Conservation (phyloP, 2,888 invertebrate species). For the Andrena flavipes region DNA sequence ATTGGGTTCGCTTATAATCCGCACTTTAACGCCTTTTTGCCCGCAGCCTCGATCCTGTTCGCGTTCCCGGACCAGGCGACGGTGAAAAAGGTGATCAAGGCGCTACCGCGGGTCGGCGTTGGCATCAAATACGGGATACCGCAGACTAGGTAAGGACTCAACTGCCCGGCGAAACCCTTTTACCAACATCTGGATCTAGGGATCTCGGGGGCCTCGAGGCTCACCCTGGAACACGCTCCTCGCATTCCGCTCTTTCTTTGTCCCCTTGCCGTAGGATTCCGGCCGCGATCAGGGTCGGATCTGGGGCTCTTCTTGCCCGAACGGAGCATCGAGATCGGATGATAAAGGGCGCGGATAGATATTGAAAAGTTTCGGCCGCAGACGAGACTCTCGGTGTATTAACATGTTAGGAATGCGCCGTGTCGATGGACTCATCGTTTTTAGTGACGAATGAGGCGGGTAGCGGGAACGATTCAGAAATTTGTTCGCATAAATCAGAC, state of each 20-base stretch:
- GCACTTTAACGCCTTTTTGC: slow-evolving; percentile 77
- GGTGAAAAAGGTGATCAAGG: slow-evolving; percentile 99
- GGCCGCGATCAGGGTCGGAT: slow-evolving; percentile 61
- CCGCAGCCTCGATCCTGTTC: slow-evolving; percentile 98
- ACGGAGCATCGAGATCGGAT: slow-evolving; percentile 19
- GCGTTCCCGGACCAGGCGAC: slow-evolving; percentile 98
- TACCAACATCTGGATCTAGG: slow-evolving; percentile 53
- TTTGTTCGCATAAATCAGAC: slow-evolving; percentile 2
- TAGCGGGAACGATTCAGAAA: not conserved
- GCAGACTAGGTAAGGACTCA: slow-evolving; percentile 92
- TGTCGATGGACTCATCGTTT: slow-evolving; percentile 17
- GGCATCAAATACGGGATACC: slow-evolving; percentile 99
- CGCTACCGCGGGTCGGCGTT: slow-evolving; percentile 98
- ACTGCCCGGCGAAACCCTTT: slow-evolving; percentile 32
- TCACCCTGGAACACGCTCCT: slow-evolving; percentile 74
- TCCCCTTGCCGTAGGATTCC: slow-evolving; percentile 63
- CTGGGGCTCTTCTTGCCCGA: slow-evolving; percentile 35
- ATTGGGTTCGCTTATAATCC: slow-evolving; percentile 62
- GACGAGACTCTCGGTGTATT: not conserved
- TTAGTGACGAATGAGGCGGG: not conserved
- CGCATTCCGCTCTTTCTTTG: slow-evolving; percentile 81
- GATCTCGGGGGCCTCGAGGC: slow-evolving; percentile 38
- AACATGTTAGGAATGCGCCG: slow-evolving; percentile 26
- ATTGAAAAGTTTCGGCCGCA: slow-evolving; percentile 25
- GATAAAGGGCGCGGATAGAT: slow-evolving; percentile 23